Evolutionary conservation across 1,140 invertebrate species (phyloP), one percentile per base, ranked within the genome.

Genomic region (Pemphigus obesinymphae): DNA sequence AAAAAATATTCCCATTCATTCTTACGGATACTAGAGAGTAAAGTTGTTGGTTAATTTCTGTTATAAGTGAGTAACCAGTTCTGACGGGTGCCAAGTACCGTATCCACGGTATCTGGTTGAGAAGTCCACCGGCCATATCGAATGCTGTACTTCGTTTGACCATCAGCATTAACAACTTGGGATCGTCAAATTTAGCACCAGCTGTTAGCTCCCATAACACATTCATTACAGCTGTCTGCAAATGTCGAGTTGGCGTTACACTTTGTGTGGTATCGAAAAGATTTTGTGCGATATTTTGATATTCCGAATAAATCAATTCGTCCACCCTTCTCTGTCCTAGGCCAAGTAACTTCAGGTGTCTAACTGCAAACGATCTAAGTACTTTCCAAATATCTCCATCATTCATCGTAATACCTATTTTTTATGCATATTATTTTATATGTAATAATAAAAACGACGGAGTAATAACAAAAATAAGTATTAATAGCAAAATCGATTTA

Each of bases 331-430:
- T 88, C 85, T 92, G 91, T 0, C 94, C 94, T 82, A 94, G 93
- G 23, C 95, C 94, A 11, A 94, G 88, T 29, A 91, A 88, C 37
- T 90, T 89, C 83, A 96, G 88, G 81, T 92, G 90, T 82, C 90
- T 90, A 61, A 94, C 85, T 4, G 92, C 89, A 87, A 95, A 96
- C 70, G 88, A 87, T 55, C 94, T 89, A 83, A 96, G 92, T 83
- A 92, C 91, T 68, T 88, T 89, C 94, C 95, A 96, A 7, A 92
- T 85, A 11, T 89, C 84, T 0, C 94, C 94, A 82, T 95, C 93
- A 1, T 91, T 91, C 86, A 92, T 93, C 1, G 93, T 93, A 29
- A 95, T 92, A 37, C 93, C 90, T 91, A 58, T 26, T 63, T 55
- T 63, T 31, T 31, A 31, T 63, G 2, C 7, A 61, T 29, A 29